Percentiles rank a stretch among this genome's conserved stretches.
These are phyloP conservation scores for Oncorhynchus kisutch DNA, from an alignment of 2,113 vertebrate genomes.

Conservation along the genomic window DNA sequence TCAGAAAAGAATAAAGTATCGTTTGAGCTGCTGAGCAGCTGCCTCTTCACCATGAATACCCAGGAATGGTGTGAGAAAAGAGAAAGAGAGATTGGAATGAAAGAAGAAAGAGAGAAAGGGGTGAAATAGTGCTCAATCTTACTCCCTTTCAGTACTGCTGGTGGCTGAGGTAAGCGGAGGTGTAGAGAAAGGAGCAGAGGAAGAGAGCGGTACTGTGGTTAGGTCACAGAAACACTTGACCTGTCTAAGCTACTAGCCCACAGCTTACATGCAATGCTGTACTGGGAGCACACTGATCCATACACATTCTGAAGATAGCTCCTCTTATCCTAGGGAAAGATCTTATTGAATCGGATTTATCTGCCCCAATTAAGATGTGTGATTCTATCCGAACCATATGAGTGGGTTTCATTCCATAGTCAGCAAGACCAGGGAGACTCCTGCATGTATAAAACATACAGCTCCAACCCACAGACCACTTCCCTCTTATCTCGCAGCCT, in stretches of 20 bases:
- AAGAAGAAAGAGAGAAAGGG: constrained; percentile 19
- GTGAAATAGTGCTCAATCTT: constrained; percentile 34
- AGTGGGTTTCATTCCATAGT: constrained; percentile 40
- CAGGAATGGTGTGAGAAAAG: constrained; percentile 25
- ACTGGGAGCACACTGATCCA: constrained; percentile 46
- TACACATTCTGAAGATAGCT: constrained; percentile 43
- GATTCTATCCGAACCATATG: constrained; percentile 71
- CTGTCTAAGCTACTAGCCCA: constrained; percentile 17
- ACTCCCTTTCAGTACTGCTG: constrained; percentile 12
- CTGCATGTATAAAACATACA: constrained; percentile 48
- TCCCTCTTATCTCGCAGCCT: constrained; percentile 56
- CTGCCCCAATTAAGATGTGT: constrained; percentile 59
- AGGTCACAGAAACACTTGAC: not conserved
- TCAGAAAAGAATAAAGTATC: constrained; percentile 63
- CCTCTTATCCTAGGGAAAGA: constrained; percentile 15
- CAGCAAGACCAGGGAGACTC: constrained; percentile 24
- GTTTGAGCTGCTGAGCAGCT: constrained; percentile 51
- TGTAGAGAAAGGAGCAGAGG: not conserved
- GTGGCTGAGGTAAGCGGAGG: not conserved
- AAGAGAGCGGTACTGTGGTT: not conserved
- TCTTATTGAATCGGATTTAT: constrained; percentile 47
- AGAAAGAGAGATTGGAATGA: constrained; percentile 24
- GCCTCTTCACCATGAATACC: constrained; percentile 40
- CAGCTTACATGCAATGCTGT: constrained; percentile 24
- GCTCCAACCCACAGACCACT: constrained; percentile 13